phyloP scores from a whole-genome alignment of 2,113 vertebrate genomes.

The Mirounga angustirostris region DNA sequence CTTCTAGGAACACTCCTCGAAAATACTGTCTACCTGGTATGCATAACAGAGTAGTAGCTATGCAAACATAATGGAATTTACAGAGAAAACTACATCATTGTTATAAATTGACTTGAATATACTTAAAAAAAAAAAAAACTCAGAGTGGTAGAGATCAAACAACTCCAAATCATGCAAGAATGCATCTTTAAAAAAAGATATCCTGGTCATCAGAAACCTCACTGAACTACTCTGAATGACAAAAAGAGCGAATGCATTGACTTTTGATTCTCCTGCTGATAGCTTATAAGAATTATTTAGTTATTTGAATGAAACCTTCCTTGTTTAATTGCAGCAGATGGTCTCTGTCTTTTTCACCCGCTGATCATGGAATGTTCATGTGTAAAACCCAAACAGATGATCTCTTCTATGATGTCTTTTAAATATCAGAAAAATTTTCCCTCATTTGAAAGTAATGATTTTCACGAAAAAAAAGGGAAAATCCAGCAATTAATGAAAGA shows the following conservation, averaged over 20 bases:
- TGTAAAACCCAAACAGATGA: background rate
- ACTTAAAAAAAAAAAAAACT: background rate
- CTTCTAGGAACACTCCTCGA: background rate
- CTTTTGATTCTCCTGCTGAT: background rate
- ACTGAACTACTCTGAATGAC: background rate
- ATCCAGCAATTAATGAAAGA: background rate
- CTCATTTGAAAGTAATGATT: background rate
- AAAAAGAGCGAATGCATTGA: background rate
- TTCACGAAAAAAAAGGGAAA: conserved; percentile 53
- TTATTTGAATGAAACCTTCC: background rate
- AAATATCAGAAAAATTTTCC: background rate
- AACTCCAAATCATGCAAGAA: background rate
- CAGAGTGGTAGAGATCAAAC: background rate
- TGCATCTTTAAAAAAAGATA: background rate
- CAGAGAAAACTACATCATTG: background rate
- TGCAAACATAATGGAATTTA: conserved; percentile 27
- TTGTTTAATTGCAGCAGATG: background rate
- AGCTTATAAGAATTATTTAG: background rate
- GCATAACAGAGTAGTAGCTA: background rate
- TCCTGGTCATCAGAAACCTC: background rate
- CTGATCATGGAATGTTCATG: background rate
- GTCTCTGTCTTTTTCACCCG: background rate
- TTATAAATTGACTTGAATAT: conserved; percentile 16
- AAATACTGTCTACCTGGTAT: background rate
- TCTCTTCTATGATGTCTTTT: background rate